A percentile compares a stretch with the other conserved stretches of the same genome.
These are phyloP conservation scores for Pyrgus malvae DNA, from an alignment of 2,888 invertebrate species.

Conservation along the genomic window DNA sequence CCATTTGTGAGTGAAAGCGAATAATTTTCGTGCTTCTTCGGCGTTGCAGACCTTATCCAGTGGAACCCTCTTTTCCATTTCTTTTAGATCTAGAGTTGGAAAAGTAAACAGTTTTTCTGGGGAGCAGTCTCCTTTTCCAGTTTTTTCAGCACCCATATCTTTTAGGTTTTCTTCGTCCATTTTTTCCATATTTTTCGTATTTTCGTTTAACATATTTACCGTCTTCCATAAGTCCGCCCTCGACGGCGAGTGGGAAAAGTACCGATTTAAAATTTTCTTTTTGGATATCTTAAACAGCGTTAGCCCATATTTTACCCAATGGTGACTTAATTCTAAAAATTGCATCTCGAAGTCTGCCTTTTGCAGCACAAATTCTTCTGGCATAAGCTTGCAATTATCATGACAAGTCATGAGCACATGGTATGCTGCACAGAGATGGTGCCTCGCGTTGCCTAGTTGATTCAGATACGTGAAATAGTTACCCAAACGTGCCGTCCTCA, in stretches of 20 bases:
- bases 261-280: constrained; percentile 64
- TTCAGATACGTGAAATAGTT: constrained; percentile 74
- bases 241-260: constrained; percentile 58
- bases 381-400: constrained; percentile 71
- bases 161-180: constrained; percentile 60
- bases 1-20: constrained; percentile 82
- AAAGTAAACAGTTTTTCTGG: constrained; percentile 55
- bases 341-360: constrained; percentile 68
- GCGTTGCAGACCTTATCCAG: constrained; percentile 50
- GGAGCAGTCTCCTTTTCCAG: constrained; percentile 55
- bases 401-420: constrained; percentile 80
- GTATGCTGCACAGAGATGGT: constrained; percentile 85
- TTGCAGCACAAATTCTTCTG: constrained; percentile 65
- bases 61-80: constrained; percentile 62
- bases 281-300: constrained; percentile 81
- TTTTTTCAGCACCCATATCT: constrained; percentile 59
- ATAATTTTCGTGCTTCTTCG: constrained; percentile 77
- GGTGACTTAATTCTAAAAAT: constrained; percentile 78
- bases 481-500: constrained; percentile 77
- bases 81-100: constrained; percentile 60
- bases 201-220: constrained; percentile 53
- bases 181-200: constrained; percentile 41
- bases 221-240: constrained; percentile 65
- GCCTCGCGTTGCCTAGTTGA: constrained; percentile 76
- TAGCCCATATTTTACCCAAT: constrained; percentile 83